Evolutionary conservation across 2,888 invertebrate genomes (phyloP).

Genomic region (Epistrophella euchroma): DNA sequence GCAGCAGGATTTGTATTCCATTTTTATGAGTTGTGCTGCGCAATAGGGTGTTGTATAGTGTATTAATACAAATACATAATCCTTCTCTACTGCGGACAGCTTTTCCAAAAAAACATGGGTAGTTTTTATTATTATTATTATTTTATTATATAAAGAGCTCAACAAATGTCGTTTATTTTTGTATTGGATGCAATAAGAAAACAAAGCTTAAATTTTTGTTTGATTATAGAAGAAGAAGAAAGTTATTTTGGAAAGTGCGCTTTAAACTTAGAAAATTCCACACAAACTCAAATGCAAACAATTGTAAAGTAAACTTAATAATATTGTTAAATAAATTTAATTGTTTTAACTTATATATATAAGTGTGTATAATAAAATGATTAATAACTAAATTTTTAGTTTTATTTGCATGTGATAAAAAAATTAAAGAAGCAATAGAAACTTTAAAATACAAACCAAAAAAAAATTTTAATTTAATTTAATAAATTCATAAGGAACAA

Average conservation of each 20-base stretch:
- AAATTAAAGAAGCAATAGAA: neutral
- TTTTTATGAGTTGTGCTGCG: too few species aligned
- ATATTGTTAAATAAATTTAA: neutral
- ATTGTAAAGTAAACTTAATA: neutral
- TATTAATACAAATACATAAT: too few species aligned
- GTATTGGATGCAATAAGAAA: slow-evolving; percentile 52
- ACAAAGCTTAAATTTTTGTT: neutral
- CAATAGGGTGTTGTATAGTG: too few species aligned
- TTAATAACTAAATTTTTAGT: neutral
- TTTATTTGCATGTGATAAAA: slow-evolving; percentile 31
- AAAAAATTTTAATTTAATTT: slow-evolving; percentile 4
- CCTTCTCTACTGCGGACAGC: too few species aligned
- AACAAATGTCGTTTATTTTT: slow-evolving; percentile 55
- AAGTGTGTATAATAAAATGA: neutral
- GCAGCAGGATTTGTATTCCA: too few species aligned
- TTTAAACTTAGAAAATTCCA: slow-evolving; percentile 35
- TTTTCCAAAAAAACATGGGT: too few species aligned
- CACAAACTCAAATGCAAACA: slow-evolving; percentile 41
- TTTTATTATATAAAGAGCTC: slow-evolving; percentile 36
- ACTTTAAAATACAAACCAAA: neutral
- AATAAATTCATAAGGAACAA: neutral
- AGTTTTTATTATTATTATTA: too few species aligned
- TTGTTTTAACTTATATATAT: neutral
- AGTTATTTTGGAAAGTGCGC: slow-evolving; percentile 12
- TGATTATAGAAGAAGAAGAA: neutral